phyloP scores from a whole-genome alignment of 1,140 invertebrate genomes.

The Oncopodura yosiiana region DNA sequence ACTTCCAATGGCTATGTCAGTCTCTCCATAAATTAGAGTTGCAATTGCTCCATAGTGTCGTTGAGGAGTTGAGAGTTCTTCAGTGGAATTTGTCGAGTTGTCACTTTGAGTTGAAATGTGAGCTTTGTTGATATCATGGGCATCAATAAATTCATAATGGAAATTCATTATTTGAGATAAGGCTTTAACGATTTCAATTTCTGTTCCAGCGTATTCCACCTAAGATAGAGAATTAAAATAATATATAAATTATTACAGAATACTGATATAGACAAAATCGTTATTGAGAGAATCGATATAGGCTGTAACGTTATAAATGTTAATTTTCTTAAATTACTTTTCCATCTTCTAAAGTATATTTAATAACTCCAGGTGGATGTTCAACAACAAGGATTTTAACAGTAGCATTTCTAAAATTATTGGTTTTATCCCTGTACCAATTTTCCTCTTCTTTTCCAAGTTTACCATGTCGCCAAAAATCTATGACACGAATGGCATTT shows the following conservation, averaged over 20 bases:
- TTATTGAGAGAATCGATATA: too few species aligned
- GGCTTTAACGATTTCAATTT: constrained; percentile 28
- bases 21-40: constrained; percentile 48
- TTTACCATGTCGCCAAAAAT: constrained; percentile 30
- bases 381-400: constrained; percentile 30
- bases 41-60: constrained; percentile 15
- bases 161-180: constrained; percentile 32
- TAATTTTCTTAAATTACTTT: too few species aligned
- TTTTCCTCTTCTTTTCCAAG: constrained; percentile 3
- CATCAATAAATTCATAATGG: constrained; percentile 23
- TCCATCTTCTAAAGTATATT: constrained; percentile 12
- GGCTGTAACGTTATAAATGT: too few species aligned
- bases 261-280: not conserved
- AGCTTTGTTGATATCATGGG: constrained; percentile 14
- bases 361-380: constrained; percentile 34
- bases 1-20: constrained; percentile 65
- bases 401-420: constrained; percentile 23
- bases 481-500: constrained; percentile 15
- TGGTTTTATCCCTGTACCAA: constrained; percentile 28
- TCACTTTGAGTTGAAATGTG: not conserved
- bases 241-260: not conserved
- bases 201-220: constrained; percentile 29
- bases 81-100: constrained; percentile 1
- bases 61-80: too few species aligned
- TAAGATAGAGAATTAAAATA: constrained; percentile 1